Percentiles rank a stretch among this genome's conserved stretches.
These are phyloP conservation scores for Hydrophis major DNA, from an alignment of 2,797 vertebrate genomes.

Conservation along the genomic window DNA sequence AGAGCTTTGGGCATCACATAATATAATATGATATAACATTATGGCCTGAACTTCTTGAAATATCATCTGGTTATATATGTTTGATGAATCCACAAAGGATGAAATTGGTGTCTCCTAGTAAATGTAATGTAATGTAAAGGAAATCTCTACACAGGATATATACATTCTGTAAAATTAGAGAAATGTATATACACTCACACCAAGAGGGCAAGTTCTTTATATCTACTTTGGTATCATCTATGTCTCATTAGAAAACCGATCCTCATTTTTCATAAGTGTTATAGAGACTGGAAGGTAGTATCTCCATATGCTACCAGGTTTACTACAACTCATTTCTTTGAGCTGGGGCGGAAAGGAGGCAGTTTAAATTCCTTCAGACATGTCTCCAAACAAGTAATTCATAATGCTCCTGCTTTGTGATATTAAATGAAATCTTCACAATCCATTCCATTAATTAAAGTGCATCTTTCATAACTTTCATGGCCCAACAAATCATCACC, in stretches of 20 bases:
- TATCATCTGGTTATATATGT: neutral
- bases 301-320: neutral
- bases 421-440: neutral
- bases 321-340: neutral
- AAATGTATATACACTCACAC: neutral
- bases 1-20: neutral
- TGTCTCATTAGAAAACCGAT: neutral
- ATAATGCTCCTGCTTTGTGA: neutral
- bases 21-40: neutral
- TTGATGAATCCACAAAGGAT: neutral
- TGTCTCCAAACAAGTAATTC: neutral
- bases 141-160: neutral
- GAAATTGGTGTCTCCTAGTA: neutral
- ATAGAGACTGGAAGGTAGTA: neutral
- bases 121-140: neutral
- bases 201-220: neutral
- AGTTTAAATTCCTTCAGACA: neutral
- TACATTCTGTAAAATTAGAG: neutral
- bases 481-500: neutral
- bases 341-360: neutral
- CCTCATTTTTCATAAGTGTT: neutral
- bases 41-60: neutral
- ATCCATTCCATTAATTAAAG: neutral
- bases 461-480: neutral
- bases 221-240: neutral